Conservation (phyloP, 2,888 invertebrate species). For the Adelognathus sp. region DNA sequence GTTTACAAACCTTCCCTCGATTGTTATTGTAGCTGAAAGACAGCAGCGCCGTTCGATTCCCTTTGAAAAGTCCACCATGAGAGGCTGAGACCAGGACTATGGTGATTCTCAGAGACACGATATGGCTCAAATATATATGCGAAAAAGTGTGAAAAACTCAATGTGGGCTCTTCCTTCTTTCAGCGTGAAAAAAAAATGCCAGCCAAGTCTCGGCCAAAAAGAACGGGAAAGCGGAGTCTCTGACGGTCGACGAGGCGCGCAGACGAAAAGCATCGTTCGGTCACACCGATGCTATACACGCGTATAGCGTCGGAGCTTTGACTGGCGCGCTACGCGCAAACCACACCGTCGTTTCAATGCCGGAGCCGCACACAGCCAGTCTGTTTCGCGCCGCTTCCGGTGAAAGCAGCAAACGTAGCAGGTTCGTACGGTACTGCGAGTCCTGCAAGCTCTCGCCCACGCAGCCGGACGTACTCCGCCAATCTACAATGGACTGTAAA, state of each 20-base stretch:
- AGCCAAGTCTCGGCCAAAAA: too few relatives aligned
- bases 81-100: too few relatives aligned
- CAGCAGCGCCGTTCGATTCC: too few relatives aligned
- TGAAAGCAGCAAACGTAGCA: constrained; percentile 34
- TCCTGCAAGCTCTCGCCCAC: constrained; percentile 21
- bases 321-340: constrained; percentile 34
- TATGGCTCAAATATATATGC: too few relatives aligned
- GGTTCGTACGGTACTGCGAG: background rate
- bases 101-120: too few relatives aligned
- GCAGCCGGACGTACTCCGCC: background rate
- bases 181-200: background rate
- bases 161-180: background rate
- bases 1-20: too few relatives aligned
- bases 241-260: background rate
- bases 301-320: constrained; percentile 4
- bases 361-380: constrained; percentile 47
- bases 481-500: background rate
- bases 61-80: too few relatives aligned
- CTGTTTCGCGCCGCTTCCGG: constrained; percentile 49
- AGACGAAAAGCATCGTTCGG: constrained; percentile 12
- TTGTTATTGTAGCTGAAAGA: too few relatives aligned
- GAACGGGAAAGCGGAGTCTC: background rate
- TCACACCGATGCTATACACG: background rate
- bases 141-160: too few relatives aligned
- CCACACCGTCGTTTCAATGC: constrained; percentile 52